Evolutionary conservation across 2,888 invertebrate species (phyloP).

Genomic region (Exephanes ischioxanthus): DNA sequence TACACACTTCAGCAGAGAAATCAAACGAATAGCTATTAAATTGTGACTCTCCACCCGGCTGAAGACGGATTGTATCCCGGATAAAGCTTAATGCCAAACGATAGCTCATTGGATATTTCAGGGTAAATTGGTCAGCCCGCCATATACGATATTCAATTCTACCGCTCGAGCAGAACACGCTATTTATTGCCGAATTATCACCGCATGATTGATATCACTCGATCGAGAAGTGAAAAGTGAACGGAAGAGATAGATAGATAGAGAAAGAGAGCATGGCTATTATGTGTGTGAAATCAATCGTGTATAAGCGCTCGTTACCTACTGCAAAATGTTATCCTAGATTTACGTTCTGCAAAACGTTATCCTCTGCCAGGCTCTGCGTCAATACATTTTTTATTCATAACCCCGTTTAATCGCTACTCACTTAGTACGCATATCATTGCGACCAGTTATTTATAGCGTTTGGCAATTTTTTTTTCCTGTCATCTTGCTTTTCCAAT

Average conservation of each 20-base stretch:
- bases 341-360: no score
- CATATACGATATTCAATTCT: conserved; percentile 40
- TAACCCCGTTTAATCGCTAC: not conserved
- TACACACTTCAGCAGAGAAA: conserved; percentile 26
- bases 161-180: conserved; percentile 40
- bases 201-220: conserved; percentile 31
- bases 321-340: no score
- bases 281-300: not conserved
- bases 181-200: conserved; percentile 43
- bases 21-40: conserved; percentile 56
- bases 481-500: not conserved
- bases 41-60: conserved; percentile 51
- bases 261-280: not conserved
- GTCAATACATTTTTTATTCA: not conserved
- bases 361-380: not conserved
- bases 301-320: not conserved
- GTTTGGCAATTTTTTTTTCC: no score
- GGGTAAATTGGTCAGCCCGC: conserved; percentile 6
- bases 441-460: no score
- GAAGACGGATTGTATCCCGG: conserved; percentile 33
- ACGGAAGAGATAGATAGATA: not conserved
- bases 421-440: not conserved
- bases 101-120: conserved; percentile 44
- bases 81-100: not conserved
- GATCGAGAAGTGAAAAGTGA: not conserved